A percentile compares a stretch with the other conserved stretches of the same genome.
phyloP scores from a whole-genome alignment of 2,113 vertebrate species.

The Triplophysa siluroides region DNA sequence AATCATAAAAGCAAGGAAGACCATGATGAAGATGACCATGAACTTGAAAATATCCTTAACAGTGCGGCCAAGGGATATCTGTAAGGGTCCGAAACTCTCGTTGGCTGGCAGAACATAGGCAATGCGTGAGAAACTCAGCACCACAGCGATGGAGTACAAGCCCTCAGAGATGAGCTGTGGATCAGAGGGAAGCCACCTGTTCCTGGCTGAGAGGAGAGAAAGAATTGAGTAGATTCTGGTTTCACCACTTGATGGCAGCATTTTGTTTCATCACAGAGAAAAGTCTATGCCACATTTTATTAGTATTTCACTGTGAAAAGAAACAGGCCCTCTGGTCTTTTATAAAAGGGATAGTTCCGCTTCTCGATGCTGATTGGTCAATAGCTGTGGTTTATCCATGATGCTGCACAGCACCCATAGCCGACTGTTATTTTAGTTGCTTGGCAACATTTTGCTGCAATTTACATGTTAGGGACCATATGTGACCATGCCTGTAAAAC shows the following conservation, averaged over 20 bases:
- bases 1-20: conserved; percentile 91
- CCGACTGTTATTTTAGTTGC: too few relatives aligned
- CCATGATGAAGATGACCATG: conserved; percentile 93
- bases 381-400: too few relatives aligned
- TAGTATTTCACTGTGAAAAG: not conserved
- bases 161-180: conserved; percentile 91
- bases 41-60: conserved; percentile 93
- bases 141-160: conserved; percentile 86
- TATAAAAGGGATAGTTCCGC: not conserved
- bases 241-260: conserved; percentile 45
- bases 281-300: not conserved
- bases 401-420: not conserved
- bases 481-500: too few relatives aligned
- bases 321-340: not conserved
- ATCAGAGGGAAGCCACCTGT: conserved; percentile 90
- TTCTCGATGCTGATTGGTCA: too few relatives aligned
- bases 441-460: too few relatives aligned
- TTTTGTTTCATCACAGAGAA: conserved; percentile 19
- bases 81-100: conserved; percentile 88
- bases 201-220: conserved; percentile 79
- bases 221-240: not conserved
- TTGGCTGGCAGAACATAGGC: conserved; percentile 88
- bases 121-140: conserved; percentile 87
- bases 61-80: conserved; percentile 88
- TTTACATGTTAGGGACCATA: too few relatives aligned